Evolutionary conservation across 2,888 invertebrate genomes (phyloP).

Genomic region (Timandra comae): DNA sequence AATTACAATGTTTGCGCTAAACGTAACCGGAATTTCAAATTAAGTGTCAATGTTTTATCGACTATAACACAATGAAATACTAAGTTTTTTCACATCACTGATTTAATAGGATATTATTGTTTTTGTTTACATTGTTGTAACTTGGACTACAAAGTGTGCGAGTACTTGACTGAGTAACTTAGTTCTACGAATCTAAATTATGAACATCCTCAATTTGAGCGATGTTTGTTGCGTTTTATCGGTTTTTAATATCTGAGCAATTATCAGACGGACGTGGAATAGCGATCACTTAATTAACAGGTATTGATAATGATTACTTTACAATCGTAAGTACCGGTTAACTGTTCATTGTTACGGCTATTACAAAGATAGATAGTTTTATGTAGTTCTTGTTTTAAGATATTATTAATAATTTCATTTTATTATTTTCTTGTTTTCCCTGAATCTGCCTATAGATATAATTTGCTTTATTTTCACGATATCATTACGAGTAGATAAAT

Average conservation of each 20-base stretch:
- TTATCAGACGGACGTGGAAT: constrained; percentile 29
- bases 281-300: constrained; percentile 1
- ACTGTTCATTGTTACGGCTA: constrained; percentile 2
- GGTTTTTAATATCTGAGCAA: constrained; percentile 47
- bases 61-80: background rate
- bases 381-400: constrained; percentile 9
- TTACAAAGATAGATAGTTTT: background rate
- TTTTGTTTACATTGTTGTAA: no score
- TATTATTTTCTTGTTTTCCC: no score
- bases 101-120: no score
- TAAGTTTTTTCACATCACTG: background rate
- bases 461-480: no score
- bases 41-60: background rate
- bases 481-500: no score
- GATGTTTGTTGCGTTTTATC: constrained; percentile 46
- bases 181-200: constrained; percentile 39
- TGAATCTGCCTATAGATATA: no score
- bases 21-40: no score
- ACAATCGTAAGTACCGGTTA: constrained; percentile 1
- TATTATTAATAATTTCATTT: no score
- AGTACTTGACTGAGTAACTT: constrained; percentile 12
- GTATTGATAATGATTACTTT: background rate
- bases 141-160: background rate
- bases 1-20: background rate
- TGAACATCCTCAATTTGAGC: constrained; percentile 46